These are phyloP conservation scores for Griposia aprilina DNA, from an alignment of 2,888 invertebrate species.

Conservation along the genomic window DNA sequence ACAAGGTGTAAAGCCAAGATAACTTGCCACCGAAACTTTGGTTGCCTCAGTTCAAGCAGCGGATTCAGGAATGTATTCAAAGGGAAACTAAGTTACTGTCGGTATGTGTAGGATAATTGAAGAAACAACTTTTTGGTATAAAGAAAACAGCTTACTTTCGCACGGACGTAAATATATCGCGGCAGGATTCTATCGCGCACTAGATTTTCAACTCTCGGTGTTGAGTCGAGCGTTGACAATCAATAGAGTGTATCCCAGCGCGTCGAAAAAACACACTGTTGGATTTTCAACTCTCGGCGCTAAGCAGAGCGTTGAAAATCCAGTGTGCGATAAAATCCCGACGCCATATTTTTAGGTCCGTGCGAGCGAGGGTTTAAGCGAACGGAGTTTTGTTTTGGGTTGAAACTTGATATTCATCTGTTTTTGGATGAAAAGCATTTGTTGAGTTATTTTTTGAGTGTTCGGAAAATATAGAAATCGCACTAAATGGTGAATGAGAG, in stretches of 20 bases:
- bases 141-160: neutral
- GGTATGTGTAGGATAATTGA: neutral
- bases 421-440: neutral
- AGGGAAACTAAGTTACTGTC: neutral
- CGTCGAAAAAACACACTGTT: too few relatives aligned
- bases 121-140: conserved; percentile 17
- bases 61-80: conserved; percentile 27
- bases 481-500: neutral
- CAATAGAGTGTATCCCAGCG: too few relatives aligned
- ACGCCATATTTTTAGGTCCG: too few relatives aligned
- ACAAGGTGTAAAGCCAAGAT: conserved; percentile 24
- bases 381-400: conserved; percentile 15
- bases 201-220: too few relatives aligned
- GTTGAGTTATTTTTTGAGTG: neutral
- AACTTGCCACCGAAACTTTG: conserved; percentile 23
- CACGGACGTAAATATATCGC: too few relatives aligned
- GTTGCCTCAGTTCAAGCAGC: conserved; percentile 2
- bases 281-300: too few relatives aligned
- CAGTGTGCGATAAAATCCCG: too few relatives aligned
- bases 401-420: conserved; percentile 3
- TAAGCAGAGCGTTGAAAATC: too few relatives aligned
- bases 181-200: too few relatives aligned
- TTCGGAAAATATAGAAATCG: neutral
- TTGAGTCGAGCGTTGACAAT: too few relatives aligned
- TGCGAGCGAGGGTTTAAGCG: neutral